A percentile compares a stretch with the other conserved stretches of the same genome.
phyloP scores from a whole-genome alignment of 2,888 invertebrate species.

The Tineola bisselliella region DNA sequence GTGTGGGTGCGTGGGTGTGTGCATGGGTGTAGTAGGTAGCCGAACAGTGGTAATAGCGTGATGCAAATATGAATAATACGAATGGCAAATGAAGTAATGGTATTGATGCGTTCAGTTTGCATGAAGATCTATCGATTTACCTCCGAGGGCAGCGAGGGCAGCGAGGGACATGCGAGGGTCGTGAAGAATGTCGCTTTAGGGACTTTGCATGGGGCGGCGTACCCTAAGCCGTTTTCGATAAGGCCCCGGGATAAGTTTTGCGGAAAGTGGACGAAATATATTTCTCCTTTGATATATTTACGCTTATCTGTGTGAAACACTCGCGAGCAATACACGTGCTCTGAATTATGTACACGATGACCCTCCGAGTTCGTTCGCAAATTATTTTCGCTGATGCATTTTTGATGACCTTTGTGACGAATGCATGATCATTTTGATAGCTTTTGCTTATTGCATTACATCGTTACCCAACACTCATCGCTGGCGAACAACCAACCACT shows the following conservation, averaged over 20 bases:
- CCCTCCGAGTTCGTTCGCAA: neutral
- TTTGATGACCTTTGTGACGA: constrained; percentile 2
- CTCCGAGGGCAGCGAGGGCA: neutral
- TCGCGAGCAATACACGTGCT: constrained; percentile 52
- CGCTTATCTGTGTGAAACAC: constrained; percentile 59
- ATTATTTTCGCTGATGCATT: constrained; percentile 9
- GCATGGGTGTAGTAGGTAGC: too few relatives aligned
- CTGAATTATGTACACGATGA: constrained; percentile 47
- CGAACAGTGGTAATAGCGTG: too few relatives aligned
- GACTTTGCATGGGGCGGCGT: constrained; percentile 65
- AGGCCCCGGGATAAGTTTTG: constrained; percentile 37
- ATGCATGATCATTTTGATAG: constrained; percentile 1
- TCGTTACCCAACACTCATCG: too few relatives aligned
- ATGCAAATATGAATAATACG: too few relatives aligned
- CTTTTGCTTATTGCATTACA: neutral
- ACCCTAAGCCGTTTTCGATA: constrained; percentile 69
- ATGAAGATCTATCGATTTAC: constrained; percentile 57
- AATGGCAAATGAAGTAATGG: neutral
- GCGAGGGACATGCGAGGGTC: constrained; percentile 15
- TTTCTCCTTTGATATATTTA: constrained; percentile 21
- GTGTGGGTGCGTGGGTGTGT: too few relatives aligned
- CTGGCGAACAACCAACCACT: too few relatives aligned
- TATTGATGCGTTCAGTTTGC: constrained; percentile 31
- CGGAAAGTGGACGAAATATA: constrained; percentile 11
- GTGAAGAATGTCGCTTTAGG: constrained; percentile 51